A percentile compares a stretch with the other conserved stretches of the same genome.
These are phyloP conservation scores for Nothocercus nigrocapillus DNA, from an alignment of 2,113 vertebrate species.

Conservation along the genomic window DNA sequence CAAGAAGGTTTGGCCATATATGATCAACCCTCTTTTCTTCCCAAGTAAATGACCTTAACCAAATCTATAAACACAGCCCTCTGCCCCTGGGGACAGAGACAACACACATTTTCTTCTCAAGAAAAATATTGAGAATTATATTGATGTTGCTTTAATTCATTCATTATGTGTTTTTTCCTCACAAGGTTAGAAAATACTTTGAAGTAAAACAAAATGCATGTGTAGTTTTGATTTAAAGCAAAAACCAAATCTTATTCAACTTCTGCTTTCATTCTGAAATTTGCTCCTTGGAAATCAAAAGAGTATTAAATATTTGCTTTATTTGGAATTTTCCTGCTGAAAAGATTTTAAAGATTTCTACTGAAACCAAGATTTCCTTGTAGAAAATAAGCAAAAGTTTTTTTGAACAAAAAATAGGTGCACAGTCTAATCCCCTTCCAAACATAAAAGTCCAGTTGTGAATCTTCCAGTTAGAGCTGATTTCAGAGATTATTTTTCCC, in stretches of 20 bases:
- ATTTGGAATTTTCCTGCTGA: background rate
- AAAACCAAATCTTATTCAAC: background rate
- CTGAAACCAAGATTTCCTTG: background rate
- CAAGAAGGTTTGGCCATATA: conserved; percentile 3
- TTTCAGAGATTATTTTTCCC: background rate
- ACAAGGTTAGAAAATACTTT: background rate
- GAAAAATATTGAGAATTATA: background rate
- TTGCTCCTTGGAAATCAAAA: background rate
- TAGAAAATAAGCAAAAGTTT: background rate
- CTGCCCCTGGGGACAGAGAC: too few species aligned
- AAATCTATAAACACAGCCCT: conserved; percentile 1
- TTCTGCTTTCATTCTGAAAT: background rate
- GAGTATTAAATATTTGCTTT: background rate
- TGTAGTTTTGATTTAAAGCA: background rate
- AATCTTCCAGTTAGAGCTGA: background rate
- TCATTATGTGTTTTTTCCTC: conserved; percentile 39
- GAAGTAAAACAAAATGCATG: background rate
- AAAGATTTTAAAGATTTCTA: background rate
- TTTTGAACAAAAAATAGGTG: background rate
- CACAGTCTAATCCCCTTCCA: background rate
- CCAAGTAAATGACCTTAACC: background rate
- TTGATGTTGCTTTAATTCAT: conserved; percentile 15
- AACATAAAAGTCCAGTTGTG: background rate
- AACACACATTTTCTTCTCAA: background rate
- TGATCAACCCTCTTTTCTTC: background rate